Evolutionary conservation across 1,140 invertebrate species (phyloP), one percentile per base, ranked within the genome.

Genomic region (Brachystomella parvula): DNA sequence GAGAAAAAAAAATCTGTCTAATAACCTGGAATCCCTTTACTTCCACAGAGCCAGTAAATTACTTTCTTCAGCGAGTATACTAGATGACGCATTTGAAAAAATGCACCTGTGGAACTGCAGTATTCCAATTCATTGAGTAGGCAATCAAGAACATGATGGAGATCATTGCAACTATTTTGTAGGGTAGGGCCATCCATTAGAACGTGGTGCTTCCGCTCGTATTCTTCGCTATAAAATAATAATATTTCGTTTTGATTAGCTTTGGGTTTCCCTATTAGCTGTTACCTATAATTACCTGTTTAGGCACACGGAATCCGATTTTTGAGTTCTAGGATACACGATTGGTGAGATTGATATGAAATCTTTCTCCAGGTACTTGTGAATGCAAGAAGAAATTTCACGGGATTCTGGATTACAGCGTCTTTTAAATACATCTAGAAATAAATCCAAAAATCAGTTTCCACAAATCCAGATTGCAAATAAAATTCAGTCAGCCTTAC

Each of bases 361-460:
- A 26, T 53, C 49, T 26, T 53, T 53, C 24, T 53, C 49, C 49
- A 53, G 49, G 49, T 53, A 53, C 49, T 53, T 53, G 49, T 53
- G 49, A 24, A 53, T 53, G 21, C 49, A 53, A 24, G 49, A 12
- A 53, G 49, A 9, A 9, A 53, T 24, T 12, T 53, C 49, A 53
- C 49, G 49, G 24, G 49, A 53, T 15, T 53, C 24, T 24, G 12
- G 49, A 24, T 26, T 9, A 26, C 49, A 53, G 6, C 21, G 9
- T 15, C 3, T 26, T 24, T 15, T 3, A 26, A 19, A 24, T 6
- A 24, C 12, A 53, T 53, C 49, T 53, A 6, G 12, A 53, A 24
- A n/a, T n/a, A 53, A 53, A 53, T 39, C 19, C 35, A 39, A n/a
- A n/a, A n/a, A 19, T 39, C 35, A 39, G 35, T 39, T 39, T 9